Evolutionary conservation across 2,888 invertebrate genomes (phyloP).

Genomic region (Morpho deidamia): DNA sequence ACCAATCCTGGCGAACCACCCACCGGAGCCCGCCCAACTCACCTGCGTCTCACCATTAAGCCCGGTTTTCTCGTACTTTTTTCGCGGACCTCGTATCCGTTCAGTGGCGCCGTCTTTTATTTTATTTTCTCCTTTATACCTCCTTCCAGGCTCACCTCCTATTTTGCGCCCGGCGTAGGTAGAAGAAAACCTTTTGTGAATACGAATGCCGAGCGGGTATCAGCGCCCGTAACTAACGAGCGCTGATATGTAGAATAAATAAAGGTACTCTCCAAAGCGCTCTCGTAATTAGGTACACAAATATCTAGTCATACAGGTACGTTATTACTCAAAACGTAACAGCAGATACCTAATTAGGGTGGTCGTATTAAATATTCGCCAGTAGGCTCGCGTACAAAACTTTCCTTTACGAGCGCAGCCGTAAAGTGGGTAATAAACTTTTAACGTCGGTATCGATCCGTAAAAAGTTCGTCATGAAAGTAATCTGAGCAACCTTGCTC

Average conservation of each 20-base stretch:
- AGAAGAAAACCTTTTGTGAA: slow-evolving; percentile 75
- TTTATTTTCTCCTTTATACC: slow-evolving; percentile 77
- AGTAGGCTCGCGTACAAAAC: slow-evolving; percentile 26
- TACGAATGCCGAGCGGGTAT: slow-evolving; percentile 75
- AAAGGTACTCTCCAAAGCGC: slow-evolving; percentile 45
- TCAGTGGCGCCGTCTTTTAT: slow-evolving; percentile 73
- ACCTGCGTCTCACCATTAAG: slow-evolving; percentile 76
- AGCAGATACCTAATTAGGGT: slow-evolving; percentile 19
- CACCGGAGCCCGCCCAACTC: slow-evolving; percentile 71
- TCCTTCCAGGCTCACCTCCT: slow-evolving; percentile 73
- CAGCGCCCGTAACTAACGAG: slow-evolving; percentile 71
- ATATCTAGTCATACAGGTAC: slow-evolving; percentile 14
- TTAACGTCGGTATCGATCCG: slow-evolving; percentile 70
- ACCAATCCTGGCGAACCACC: slow-evolving; percentile 70
- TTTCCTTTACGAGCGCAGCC: slow-evolving; percentile 52
- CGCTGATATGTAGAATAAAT: slow-evolving; percentile 75
- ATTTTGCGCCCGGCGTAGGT: slow-evolving; percentile 75
- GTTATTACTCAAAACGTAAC: slow-evolving; percentile 8
- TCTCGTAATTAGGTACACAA: slow-evolving; percentile 31
- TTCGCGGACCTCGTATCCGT: slow-evolving; percentile 75
- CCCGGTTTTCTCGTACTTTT: slow-evolving; percentile 72
- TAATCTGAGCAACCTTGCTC: slow-evolving; percentile 75
- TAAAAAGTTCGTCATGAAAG: slow-evolving; percentile 71
- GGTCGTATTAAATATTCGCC: slow-evolving; percentile 24
- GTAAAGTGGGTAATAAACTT: slow-evolving; percentile 62